These are phyloP conservation scores for Neogobius melanostomus DNA, from an alignment of 2,113 vertebrate species.

Conservation along the genomic window DNA sequence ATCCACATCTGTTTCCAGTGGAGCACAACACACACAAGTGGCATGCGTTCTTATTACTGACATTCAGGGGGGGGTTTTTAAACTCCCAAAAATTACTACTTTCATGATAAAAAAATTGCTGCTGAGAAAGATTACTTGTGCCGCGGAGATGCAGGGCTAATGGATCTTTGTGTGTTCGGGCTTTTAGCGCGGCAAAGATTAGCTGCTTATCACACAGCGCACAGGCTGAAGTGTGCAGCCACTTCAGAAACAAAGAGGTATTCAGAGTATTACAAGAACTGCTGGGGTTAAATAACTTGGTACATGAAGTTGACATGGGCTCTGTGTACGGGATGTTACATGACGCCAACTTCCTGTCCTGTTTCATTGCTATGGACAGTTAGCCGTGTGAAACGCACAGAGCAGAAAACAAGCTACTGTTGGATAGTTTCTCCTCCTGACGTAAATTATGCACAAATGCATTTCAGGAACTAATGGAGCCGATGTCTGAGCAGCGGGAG, in stretches of 20 bases:
- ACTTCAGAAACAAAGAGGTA: no score
- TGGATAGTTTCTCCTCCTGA: no score
- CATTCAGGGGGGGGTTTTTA: conserved; percentile 15
- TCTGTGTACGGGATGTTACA: no score
- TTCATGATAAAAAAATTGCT: conserved; percentile 15
- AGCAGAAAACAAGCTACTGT: no score
- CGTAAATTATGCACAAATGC: no score
- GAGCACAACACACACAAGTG: conserved; percentile 18
- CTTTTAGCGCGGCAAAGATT: conserved; percentile 39
- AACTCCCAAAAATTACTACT: conserved; percentile 9
- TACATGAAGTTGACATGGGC: no score
- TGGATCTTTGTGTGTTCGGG: neutral
- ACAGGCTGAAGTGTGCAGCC: neutral
- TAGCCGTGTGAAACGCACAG: no score
- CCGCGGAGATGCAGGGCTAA: conserved; percentile 18
- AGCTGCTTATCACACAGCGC: conserved; percentile 33
- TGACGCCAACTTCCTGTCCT: no score
- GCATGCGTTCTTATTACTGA: conserved; percentile 20
- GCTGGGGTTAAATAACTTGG: no score
- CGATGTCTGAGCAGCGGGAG: no score
- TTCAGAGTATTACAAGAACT: no score
- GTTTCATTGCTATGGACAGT: no score
- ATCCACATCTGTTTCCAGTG: conserved; percentile 32
- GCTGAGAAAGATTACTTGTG: conserved; percentile 30
- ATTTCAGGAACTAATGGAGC: conserved; percentile 11